Conservation (phyloP, 1,140 invertebrate genomes). For the Pachypeltis micranthus region DNA sequence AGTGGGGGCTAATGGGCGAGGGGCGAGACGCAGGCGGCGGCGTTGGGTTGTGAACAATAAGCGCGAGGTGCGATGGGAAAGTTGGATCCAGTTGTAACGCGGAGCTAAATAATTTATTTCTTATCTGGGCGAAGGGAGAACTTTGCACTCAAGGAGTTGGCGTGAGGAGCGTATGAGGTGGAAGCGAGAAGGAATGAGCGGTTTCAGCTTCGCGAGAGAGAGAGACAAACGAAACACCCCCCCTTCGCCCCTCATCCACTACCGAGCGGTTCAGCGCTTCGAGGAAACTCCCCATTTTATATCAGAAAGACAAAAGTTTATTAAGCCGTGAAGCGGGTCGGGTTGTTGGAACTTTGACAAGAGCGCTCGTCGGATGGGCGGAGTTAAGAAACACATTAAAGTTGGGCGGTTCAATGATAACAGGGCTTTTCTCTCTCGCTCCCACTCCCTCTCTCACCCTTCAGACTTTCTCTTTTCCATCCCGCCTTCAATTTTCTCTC, state of each 20-base stretch:
- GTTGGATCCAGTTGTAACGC: conserved; percentile 1
- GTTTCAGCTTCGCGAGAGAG: background rate
- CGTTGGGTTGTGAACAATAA: background rate
- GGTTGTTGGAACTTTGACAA: conserved; percentile 4
- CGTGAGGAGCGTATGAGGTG: background rate
- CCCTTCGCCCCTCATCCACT: too few species aligned
- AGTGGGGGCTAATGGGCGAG: background rate
- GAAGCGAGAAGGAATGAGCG: background rate
- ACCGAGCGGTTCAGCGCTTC: too few species aligned
- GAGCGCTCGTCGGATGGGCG: background rate
- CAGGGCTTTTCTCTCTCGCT: background rate
- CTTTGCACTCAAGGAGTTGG: background rate
- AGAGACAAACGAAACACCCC: too few species aligned
- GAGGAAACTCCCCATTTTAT: conserved; percentile 4
- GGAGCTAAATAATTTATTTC: conserved; percentile 6
- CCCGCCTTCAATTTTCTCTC: background rate
- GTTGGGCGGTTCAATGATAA: conserved; percentile 15
- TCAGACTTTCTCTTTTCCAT: background rate
- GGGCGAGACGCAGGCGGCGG: too few species aligned
- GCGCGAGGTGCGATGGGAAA: conserved; percentile 5
- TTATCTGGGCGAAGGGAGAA: background rate
- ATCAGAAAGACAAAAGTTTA: conserved; percentile 12
- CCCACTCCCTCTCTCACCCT: background rate
- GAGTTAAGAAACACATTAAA: conserved; percentile 15
- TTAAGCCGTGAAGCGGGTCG: conserved; percentile 7